Evolutionary conservation across 2,797 vertebrate genomes (phyloP), one percentile per base, ranked within the genome.

Genomic region (Characodon lateralis): DNA sequence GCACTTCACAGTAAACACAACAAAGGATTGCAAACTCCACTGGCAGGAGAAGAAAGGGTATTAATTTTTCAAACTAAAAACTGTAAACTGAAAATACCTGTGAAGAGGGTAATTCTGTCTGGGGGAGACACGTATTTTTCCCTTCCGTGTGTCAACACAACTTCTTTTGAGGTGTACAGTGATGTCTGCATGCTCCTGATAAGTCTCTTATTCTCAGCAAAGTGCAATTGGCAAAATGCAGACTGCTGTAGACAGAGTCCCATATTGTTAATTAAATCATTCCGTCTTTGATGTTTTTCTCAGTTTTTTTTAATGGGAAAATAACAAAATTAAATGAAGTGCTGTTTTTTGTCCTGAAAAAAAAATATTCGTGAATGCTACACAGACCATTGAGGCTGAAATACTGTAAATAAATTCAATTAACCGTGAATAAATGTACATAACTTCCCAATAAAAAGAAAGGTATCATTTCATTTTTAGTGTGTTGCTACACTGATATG

Each of bases 231-330:
- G 92, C 87, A 91, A 89, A 93, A 93, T 92, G 92, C 89, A 91
- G 90, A 92, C 88, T 80, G 91, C 89, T 91, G 86, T 93, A 95
- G 91, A 94, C 92, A 93, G 86, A 88, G 94, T 90, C 92, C 89
- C 91, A 92, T 91, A 94, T 94, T 95, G 93, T 94, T 95, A 96
- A 96, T 96, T 96, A 95, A 96, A 95, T 95, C 89, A 93, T 94
- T 88, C 82, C 79, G 84, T 90, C 93, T 96, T 96, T 96, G 94
- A 95, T 95, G 94, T 95, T 94, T 69, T 92, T 89, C 90, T 91
- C 88, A 88, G 88, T 93, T 94, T 95, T 95, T 93, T 55, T 69
- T 39, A 1, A 95, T 94, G 88, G 91, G 89, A 95, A 94, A 93
- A 94, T 93, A 94, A 94, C 89, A 89, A 92, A 92, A 95, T 94